Conservation (phyloP, 2,797 vertebrate genomes). For the Hylomyscus alleni region DNA sequence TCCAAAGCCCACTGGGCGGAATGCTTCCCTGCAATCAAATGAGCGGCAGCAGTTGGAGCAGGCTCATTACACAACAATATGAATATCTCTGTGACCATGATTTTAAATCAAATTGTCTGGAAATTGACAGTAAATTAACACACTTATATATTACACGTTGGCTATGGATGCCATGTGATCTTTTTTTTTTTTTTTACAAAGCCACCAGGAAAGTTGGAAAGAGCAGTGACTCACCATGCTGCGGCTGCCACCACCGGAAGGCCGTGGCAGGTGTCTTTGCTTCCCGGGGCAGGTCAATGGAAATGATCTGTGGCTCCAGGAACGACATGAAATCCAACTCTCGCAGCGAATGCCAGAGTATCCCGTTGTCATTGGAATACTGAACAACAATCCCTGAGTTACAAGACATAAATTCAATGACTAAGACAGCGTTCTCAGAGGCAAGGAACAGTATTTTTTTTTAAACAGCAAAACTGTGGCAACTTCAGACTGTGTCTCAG, state of each 20-base stretch:
- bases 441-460: constrained; percentile 57
- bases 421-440: constrained; percentile 58
- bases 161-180: neutral
- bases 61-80: constrained; percentile 33
- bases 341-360: constrained; percentile 95
- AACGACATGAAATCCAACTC: constrained; percentile 97
- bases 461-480: constrained; percentile 57
- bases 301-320: constrained; percentile 97
- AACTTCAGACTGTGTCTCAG: constrained; percentile 57
- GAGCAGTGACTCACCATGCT: constrained; percentile 91
- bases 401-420: constrained; percentile 77
- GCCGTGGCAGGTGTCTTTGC: constrained; percentile 96
- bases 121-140: constrained; percentile 68
- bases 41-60: constrained; percentile 71
- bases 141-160: neutral
- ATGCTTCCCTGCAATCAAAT: constrained; percentile 93
- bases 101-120: constrained; percentile 71
- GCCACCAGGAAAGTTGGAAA: neutral
- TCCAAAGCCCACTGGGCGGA: constrained; percentile 99
- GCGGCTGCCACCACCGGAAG: constrained; percentile 99
- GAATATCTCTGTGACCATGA: constrained; percentile 11
- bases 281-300: constrained; percentile 95
- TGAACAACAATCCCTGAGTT: constrained; percentile 95
- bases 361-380: constrained; percentile 97
- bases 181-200: neutral